phyloP scores from a whole-genome alignment of 2,113 vertebrate species.

The Mirza zaza region DNA sequence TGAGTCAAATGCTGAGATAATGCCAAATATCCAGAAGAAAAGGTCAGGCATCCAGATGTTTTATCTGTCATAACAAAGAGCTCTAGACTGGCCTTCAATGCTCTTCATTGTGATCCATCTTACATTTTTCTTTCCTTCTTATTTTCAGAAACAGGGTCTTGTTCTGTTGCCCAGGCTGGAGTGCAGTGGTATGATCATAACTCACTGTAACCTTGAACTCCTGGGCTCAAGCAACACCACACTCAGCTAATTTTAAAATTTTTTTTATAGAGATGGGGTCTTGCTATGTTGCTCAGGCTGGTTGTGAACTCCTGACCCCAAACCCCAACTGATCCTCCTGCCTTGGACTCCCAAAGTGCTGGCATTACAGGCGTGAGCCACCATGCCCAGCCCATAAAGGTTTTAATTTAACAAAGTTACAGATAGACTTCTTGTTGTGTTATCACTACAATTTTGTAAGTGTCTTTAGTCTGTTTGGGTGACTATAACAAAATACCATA shows the following conservation, averaged over 20 bases:
- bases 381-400: background rate
- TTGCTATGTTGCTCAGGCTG: no score
- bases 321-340: no score
- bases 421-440: background rate
- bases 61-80: constrained; percentile 29
- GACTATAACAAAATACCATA: background rate
- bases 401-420: constrained; percentile 3
- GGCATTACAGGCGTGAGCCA: no score
- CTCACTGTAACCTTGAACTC: no score
- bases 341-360: no score
- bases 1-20: background rate
- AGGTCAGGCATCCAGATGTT: constrained; percentile 47
- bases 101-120: background rate
- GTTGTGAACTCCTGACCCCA: no score
- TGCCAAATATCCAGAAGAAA: constrained; percentile 34
- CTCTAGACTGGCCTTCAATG: background rate
- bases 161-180: no score
- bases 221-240: no score
- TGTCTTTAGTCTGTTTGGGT: background rate
- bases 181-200: no score
- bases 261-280: no score
- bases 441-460: background rate
- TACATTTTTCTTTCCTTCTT: background rate
- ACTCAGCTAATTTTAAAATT: background rate
- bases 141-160: no score